Evolutionary conservation across 2,888 invertebrate genomes (phyloP), one percentile per base, ranked within the genome.

Genomic region (Latrodectus elegans): DNA sequence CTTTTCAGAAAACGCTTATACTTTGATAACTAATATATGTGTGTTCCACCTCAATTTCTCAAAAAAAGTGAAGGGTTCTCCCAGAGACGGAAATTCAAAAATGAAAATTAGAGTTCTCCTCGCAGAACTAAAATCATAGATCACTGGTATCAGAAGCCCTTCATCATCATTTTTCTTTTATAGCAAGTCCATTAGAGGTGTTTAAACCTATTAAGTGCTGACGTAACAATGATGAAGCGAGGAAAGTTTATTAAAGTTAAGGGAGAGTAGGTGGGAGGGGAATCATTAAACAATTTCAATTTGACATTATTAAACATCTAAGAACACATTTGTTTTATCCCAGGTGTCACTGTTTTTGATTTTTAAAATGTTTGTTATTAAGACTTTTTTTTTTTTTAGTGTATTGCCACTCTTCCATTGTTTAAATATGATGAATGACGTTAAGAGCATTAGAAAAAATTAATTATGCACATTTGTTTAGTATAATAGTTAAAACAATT

Each of bases 161-260:
- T 38, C 6, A 60, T 60, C n/a, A 15, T 60, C 60, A n/a, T n/a
- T 60, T 22, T 60, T 60, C 60, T 60, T 60, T n/a, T 60, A 10
- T 15, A 12, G 14, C 74, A 55, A 75, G 51, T 73, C 75, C 84
- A 68, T 26, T 22, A 55, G 72, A 76, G 55, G 72, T 77, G 67
- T 65, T 72, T 52, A 67, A 17, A 38, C 38, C 81, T 77, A 77
- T 72, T 75, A 65, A 81, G 81, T 86, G 81, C 71, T 38, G 76
- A 75, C 65, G 67, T 12, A 77, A 71, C 17, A 80, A 51, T 76
- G 71, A 80, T 64, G 77, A 81, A 86, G 86, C 86, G 67, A 76
- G 76, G 81, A 55, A 73, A 73, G 78, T 38, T 38, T 38, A 38
- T 38, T 38, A 15, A 70, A 15, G 26, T 60, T 60, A 15, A 60